phyloP scores from a whole-genome alignment of 2,888 invertebrate species.

The Eupeodes latifasciatus region DNA sequence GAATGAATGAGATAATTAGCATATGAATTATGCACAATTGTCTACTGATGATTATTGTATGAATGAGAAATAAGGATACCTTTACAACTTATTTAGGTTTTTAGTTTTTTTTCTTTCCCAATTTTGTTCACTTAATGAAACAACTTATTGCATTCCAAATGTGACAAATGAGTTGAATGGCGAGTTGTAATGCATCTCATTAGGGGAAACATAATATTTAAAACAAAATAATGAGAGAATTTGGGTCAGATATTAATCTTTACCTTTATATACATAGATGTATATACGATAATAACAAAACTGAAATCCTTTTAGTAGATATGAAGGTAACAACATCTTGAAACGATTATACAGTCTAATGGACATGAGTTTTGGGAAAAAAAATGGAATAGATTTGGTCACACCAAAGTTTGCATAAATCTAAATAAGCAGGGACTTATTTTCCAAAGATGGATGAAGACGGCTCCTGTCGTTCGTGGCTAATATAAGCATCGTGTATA shows the following conservation, averaged over 20 bases:
- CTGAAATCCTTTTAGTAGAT: too few species aligned
- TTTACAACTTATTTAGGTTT: slow-evolving; percentile 14
- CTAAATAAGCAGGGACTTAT: too few species aligned
- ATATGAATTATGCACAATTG: slow-evolving; percentile 62
- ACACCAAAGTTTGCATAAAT: too few species aligned
- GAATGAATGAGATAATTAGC: slow-evolving; percentile 72
- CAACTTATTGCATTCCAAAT: slow-evolving; percentile 31
- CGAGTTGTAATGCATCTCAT: slow-evolving; percentile 19
- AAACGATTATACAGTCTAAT: too few species aligned
- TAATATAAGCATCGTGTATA: too few species aligned
- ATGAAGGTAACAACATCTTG: too few species aligned
- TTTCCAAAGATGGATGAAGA: too few species aligned
- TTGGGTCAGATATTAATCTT: slow-evolving; percentile 27
- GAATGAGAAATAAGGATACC: slow-evolving; percentile 9
- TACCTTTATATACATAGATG: too few species aligned
- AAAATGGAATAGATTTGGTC: too few species aligned
- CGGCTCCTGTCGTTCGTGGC: too few species aligned
- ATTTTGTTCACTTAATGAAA: slow-evolving; percentile 23
- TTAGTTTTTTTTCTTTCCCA: neutral
- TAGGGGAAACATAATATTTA: slow-evolving; percentile 13
- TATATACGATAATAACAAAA: too few species aligned
- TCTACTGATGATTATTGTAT: slow-evolving; percentile 21
- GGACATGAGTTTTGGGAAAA: too few species aligned
- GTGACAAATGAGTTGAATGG: slow-evolving; percentile 31
- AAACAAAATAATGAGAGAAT: slow-evolving; percentile 39